Conservation (phyloP, 2,888 invertebrate species). For the Hoplodrina blanda region DNA sequence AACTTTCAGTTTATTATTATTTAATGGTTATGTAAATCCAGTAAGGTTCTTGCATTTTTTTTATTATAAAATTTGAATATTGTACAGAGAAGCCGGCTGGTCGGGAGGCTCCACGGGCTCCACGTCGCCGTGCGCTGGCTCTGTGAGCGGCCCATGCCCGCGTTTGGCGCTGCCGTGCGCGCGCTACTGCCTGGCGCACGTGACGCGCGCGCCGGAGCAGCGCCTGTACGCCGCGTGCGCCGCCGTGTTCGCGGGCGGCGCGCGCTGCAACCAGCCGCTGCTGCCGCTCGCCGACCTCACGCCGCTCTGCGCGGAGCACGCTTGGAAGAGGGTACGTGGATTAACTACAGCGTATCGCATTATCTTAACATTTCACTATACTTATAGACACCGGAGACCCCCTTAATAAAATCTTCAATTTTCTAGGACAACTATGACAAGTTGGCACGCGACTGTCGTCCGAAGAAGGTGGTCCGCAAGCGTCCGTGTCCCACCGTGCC, state of each 20-base stretch:
- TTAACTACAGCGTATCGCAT: too few relatives aligned
- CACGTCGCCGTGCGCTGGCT: constrained; percentile 17
- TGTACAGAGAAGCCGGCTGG: constrained; percentile 77
- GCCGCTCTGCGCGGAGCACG: constrained; percentile 96
- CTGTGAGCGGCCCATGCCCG: constrained; percentile 74
- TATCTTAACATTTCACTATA: too few relatives aligned
- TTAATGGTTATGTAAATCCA: too few relatives aligned
- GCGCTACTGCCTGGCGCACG: constrained; percentile 95
- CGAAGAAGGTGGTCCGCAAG: constrained; percentile 93
- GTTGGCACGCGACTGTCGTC: constrained; percentile 94
- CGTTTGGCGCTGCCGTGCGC: constrained; percentile 93
- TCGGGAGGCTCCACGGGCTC: constrained; percentile 80
- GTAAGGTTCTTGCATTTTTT: too few relatives aligned
- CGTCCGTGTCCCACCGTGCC: constrained; percentile 74
- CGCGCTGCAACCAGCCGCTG: constrained; percentile 86
- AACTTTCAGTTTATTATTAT: too few relatives aligned
- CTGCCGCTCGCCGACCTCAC: constrained; percentile 90
- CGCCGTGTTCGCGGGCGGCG: constrained; percentile 88
- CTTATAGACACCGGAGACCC: too few relatives aligned
- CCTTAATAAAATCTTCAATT: too few relatives aligned
- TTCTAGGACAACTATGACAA: constrained; percentile 95
- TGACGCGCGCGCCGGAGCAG: constrained; percentile 96
- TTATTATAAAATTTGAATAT: too few relatives aligned
- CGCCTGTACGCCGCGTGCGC: constrained; percentile 91
- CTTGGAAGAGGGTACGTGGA: constrained; percentile 92